Conservation (phyloP, 2,113 vertebrate species). For the Lampris megalopsis region DNA sequence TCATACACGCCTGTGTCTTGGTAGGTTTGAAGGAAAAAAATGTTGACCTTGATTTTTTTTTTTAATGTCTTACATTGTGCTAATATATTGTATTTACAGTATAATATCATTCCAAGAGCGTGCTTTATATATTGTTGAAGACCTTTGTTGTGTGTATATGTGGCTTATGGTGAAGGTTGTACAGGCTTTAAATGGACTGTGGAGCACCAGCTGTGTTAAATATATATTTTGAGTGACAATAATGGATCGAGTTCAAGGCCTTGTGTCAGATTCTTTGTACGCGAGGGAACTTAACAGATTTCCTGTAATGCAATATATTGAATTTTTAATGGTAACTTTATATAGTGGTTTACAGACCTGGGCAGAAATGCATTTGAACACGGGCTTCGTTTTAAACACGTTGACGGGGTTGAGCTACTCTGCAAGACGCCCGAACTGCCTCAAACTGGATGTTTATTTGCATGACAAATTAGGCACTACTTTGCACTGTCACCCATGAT, state of each 20-base stretch:
- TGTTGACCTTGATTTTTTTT: conserved; percentile 18
- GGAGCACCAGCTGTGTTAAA: conserved; percentile 53
- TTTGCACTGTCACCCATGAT: not conserved
- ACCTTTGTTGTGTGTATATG: conserved; percentile 2
- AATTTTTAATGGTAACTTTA: conserved; percentile 2
- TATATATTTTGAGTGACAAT: conserved; percentile 10
- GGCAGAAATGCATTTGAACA: conserved; percentile 24
- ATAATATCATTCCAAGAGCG: conserved; percentile 1
- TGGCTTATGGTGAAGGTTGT: not conserved
- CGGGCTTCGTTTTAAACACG: not conserved
- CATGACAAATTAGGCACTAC: conserved; percentile 28
- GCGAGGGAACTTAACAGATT: conserved; percentile 1
- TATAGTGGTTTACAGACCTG: not conserved
- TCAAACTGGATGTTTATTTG: not conserved
- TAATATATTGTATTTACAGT: conserved; percentile 14
- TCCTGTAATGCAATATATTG: not conserved
- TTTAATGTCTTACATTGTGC: conserved; percentile 7
- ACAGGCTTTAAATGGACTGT: conserved; percentile 23
- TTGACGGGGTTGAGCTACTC: not conserved
- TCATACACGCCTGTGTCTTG: conserved; percentile 9
- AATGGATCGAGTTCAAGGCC: conserved; percentile 8
- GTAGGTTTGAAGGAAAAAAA: conserved; percentile 11
- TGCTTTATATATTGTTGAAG: conserved; percentile 7
- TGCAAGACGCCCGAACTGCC: conserved; percentile 6
- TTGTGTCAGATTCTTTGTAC: conserved; percentile 15